Evolutionary conservation across 2,113 vertebrate species (phyloP).

Genomic region (Gnathonemus echidnorhynchus): DNA sequence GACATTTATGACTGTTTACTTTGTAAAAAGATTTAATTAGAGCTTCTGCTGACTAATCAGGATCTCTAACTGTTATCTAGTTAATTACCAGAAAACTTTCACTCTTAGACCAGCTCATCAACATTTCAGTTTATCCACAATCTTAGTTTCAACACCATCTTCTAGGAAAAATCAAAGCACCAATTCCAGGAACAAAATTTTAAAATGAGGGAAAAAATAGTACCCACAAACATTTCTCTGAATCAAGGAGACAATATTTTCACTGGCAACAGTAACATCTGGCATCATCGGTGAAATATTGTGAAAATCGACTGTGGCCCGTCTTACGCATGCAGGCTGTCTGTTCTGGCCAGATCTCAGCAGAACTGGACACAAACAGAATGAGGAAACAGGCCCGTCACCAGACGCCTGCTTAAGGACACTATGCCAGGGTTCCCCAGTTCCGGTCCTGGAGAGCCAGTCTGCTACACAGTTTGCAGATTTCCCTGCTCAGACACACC

Average conservation of each 20-base stretch:
- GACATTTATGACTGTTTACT: not conserved
- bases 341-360: not conserved
- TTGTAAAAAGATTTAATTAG: not conserved
- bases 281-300: not conserved
- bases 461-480: not conserved
- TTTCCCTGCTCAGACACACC: not conserved
- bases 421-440: not conserved
- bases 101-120: not conserved
- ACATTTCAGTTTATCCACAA: not conserved
- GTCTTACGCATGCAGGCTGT: not conserved
- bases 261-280: not conserved
- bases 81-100: not conserved
- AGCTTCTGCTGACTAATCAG: not conserved
- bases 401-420: not conserved
- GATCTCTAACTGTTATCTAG: not conserved
- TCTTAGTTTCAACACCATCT: not conserved
- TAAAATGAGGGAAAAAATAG: not conserved
- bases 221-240: not conserved
- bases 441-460: not conserved
- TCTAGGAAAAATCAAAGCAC: not conserved
- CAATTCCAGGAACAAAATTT: not conserved
- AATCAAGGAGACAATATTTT: conserved; percentile 1
- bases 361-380: not conserved
- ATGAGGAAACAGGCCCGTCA: not conserved
- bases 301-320: not conserved